Conservation (phyloP, 2,888 invertebrate genomes). For the Pristionchus arcanus region DNA sequence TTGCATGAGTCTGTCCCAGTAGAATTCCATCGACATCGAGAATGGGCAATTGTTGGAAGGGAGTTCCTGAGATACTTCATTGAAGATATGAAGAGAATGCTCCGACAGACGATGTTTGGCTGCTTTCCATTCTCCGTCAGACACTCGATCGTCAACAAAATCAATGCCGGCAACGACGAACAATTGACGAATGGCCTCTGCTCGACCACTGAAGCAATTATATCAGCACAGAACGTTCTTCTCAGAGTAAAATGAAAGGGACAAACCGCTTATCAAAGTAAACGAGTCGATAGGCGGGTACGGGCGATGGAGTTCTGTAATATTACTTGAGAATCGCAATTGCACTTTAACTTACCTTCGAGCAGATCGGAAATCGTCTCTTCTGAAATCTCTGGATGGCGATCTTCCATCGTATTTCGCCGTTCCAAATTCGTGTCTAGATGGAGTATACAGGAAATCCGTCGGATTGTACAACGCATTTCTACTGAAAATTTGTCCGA, state of each 20-base stretch:
- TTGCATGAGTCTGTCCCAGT: constrained; percentile 43
- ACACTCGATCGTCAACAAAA: constrained; percentile 50
- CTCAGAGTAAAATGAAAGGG: background rate
- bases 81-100: background rate
- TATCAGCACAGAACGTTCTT: background rate
- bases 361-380: background rate
- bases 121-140: constrained; percentile 40
- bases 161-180: constrained; percentile 35
- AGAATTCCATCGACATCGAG: constrained; percentile 48
- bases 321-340: background rate
- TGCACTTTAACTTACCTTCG: background rate
- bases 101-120: constrained; percentile 29
- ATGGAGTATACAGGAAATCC: constrained; percentile 3
- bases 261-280: constrained; percentile 53
- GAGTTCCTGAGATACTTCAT: constrained; percentile 32
- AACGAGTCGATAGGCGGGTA: constrained; percentile 26
- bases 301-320: constrained; percentile 36
- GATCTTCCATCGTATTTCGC: background rate
- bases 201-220: constrained; percentile 24
- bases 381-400: background rate
- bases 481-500: background rate
- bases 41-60: constrained; percentile 52
- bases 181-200: constrained; percentile 54
- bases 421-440: background rate
- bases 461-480: constrained; percentile 4